A percentile compares a stretch with the other conserved stretches of the same genome.
Evolutionary conservation across 2,888 invertebrate genomes (phyloP).

Genomic region (Leptopterna dolabrata): DNA sequence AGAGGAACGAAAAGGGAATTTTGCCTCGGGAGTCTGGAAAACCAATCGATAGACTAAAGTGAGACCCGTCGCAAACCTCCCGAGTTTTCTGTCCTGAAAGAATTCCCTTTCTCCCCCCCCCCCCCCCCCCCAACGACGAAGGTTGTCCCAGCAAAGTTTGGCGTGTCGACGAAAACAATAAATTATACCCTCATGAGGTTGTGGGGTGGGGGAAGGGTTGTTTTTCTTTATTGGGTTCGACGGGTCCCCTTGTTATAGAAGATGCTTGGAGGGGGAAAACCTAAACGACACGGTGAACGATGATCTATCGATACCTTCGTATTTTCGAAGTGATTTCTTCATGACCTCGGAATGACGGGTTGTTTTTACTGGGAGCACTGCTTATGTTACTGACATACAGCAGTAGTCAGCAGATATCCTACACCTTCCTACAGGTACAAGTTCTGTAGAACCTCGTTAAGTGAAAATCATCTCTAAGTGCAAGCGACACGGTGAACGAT

Average conservation of each 20-base stretch:
- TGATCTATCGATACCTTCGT: background rate
- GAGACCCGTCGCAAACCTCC: background rate
- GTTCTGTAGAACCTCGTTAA: too few species aligned
- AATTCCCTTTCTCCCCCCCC: background rate
- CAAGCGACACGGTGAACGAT: background rate
- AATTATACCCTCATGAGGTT: background rate
- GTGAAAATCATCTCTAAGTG: too few species aligned
- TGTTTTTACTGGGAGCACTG: too few species aligned
- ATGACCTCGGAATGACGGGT: background rate
- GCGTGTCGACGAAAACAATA: slow-evolving; percentile 3
- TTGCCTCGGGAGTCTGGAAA: background rate
- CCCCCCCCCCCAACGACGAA: background rate
- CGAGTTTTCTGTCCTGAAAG: background rate
- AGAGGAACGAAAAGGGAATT: background rate
- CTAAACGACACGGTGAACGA: background rate
- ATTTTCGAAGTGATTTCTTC: background rate
- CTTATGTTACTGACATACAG: too few species aligned
- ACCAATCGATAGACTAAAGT: background rate
- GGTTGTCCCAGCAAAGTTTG: background rate
- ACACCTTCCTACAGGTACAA: too few species aligned
- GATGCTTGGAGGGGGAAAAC: background rate
- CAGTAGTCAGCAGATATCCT: too few species aligned
- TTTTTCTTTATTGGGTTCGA: slow-evolving; percentile 11
- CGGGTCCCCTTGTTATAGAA: background rate
- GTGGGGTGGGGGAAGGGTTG: background rate